These are phyloP conservation scores for Ectemnius lituratus DNA, from an alignment of 2,888 invertebrate species.

Conservation along the genomic window DNA sequence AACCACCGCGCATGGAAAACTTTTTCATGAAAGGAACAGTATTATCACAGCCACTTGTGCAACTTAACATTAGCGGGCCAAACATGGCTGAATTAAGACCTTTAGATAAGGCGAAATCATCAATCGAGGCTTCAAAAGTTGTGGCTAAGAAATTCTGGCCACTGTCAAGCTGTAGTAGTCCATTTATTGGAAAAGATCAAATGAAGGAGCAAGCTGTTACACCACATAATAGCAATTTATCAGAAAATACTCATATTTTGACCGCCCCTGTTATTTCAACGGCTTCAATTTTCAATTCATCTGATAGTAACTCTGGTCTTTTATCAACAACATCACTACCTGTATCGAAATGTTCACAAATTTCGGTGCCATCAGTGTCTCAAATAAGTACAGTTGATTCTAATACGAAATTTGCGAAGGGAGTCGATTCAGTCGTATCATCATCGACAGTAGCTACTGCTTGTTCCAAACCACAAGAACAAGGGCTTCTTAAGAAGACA, in stretches of 20 bases:
- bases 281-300: conserved; percentile 24
- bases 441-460: conserved; percentile 5
- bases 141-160: conserved; percentile 37
- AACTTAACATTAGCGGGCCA: conserved; percentile 4
- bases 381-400: conserved; percentile 21
- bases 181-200: conserved; percentile 30
- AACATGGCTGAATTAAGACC: conserved; percentile 11
- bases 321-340: not conserved
- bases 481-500: conserved; percentile 13
- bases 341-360: conserved; percentile 26
- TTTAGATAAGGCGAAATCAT: conserved; percentile 5
- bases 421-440: not conserved
- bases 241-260: conserved; percentile 8
- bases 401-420: conserved; percentile 17
- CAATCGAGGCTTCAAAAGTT: conserved; percentile 30
- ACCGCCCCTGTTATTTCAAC: conserved; percentile 8
- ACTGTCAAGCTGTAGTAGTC: conserved; percentile 16
- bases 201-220: conserved; percentile 8
- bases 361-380: conserved; percentile 16
- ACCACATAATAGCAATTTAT: not conserved
- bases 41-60: conserved; percentile 23
- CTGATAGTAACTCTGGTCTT: conserved; percentile 22
- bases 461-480: conserved; percentile 28
- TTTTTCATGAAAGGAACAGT: conserved; percentile 30
- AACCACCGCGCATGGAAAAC: conserved; percentile 26